Percentiles rank a stretch among this genome's conserved stretches.
Evolutionary conservation across 2,888 invertebrate genomes (phyloP).

Genomic region (Clistopyga incitator): DNA sequence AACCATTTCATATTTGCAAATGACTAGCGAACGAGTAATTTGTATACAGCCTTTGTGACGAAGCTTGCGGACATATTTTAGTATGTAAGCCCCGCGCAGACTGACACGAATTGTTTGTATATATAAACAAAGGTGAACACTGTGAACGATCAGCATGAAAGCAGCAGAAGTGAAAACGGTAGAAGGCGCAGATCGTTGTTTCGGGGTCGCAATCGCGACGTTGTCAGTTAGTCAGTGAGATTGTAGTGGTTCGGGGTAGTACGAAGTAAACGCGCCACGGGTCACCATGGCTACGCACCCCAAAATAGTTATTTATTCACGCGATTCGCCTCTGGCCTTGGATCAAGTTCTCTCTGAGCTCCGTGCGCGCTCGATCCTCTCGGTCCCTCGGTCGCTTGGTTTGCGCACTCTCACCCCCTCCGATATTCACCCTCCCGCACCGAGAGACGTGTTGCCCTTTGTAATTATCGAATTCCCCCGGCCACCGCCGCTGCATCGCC

Average conservation of each 20-base stretch:
- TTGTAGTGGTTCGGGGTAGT: conserved; percentile 34
- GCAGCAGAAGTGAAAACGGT: conserved; percentile 2
- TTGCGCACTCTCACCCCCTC: conserved; percentile 45
- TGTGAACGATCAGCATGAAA: not conserved
- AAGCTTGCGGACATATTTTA: not conserved
- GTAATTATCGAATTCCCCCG: conserved; percentile 69
- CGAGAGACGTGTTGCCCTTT: conserved; percentile 69
- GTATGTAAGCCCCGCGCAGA: not conserved
- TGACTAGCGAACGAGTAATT: not conserved
- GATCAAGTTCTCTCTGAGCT: conserved; percentile 64
- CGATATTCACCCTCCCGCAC: conserved; percentile 53
- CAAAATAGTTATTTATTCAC: conserved; percentile 82
- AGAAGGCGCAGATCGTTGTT: conserved; percentile 61
- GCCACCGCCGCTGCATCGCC: conserved; percentile 41
- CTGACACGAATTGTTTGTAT: not conserved
- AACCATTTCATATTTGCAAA: no score
- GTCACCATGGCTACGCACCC: conserved; percentile 78
- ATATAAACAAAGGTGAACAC: not conserved
- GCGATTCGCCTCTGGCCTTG: conserved; percentile 77
- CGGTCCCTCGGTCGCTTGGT: conserved; percentile 17
- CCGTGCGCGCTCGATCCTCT: conserved; percentile 38
- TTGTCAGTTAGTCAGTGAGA: conserved; percentile 73
- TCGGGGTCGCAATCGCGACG: conserved; percentile 72
- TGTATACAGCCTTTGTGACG: not conserved
- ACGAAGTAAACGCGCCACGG: conserved; percentile 59